Base-by-base conservation (phyloP, 2,797 vertebrate genomes). In the Uromys caudimaculatus region DNA sequence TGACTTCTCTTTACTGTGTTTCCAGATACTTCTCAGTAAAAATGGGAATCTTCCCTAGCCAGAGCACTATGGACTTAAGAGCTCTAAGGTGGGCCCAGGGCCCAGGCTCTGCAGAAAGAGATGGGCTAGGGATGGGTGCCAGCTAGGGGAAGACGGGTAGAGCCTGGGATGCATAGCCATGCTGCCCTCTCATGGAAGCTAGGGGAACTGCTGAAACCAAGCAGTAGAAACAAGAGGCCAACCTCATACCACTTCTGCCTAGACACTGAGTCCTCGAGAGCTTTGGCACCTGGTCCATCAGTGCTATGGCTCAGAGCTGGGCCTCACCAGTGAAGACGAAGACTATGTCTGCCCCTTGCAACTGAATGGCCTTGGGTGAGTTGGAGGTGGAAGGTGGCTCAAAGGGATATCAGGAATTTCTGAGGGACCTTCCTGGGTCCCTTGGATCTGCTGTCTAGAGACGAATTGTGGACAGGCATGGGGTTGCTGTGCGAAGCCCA, bases 201-300 rank as follows among this genome's bases (percentile, higher is more conserved):
- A 0, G 9, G 24, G 89, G 71, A 82, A 83, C 91, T 87, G 60
- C 84, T 3, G 78, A 32, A 29, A 58, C 62, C 2, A 9, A 35
- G 64, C 75, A 24, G 6, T 6, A 13, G 35, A n/a, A 47, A 52
- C 35, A 38, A 29, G 47, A 90, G 3, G 69, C 67, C 62, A 64
- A 77, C 44, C 17, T 77, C 19, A 0, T 38, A 71, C 58, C 21
- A 32, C 1, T 2, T 24, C 38, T 58, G 12, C 67, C 85, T 98
- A 99, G 99, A 99, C 99, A 3, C 98, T 99, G 89, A 99, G 99
- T 88, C 99, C 99, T 6, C 99, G 99, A 44, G 99, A 99, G 98
- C 98, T 99, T 77, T 99, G 99, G 99, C 99, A 99, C 98, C 99
- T 99, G 47, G 99, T 99, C 0, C 99, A 99, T 97, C 99, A 99